Evolutionary conservation across 2,888 invertebrate species (phyloP), one percentile per base, ranked within the genome.

Genomic region (Nowickia ferox): DNA sequence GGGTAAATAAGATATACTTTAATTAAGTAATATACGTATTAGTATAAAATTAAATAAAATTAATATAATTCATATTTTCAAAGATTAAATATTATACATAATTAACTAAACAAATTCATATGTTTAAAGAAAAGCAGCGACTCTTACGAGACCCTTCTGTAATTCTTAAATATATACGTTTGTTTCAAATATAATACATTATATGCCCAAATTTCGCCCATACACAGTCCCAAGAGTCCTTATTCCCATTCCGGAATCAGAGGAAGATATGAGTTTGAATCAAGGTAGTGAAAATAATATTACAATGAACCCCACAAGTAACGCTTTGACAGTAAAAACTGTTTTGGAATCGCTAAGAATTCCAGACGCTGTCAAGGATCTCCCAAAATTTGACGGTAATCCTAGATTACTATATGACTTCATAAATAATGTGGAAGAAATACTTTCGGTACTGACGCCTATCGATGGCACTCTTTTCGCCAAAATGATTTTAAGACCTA

Each of bases 401-500:
- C 30, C 57, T 44, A 19, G 57, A 9, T n/a, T 71, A 10, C 30
- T 71, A n/a, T 30, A 15, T 6, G 57, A 57, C 15, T n/a, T n/a
- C 15, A 42, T 44, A 13, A 69, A 40, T 55, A 69, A 69, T 65
- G 46, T 19, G 11, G 30, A 65, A 46, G 51, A 66, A 66, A 66
- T 66, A 57, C 30, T 57, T 11, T 57, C 57, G 30, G 57, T 57
- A 11, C 30, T 57, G 30, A 57, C 57, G 4, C 57, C 57, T 10
- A 57, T 57, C 5, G 57, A 57, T 30, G 57, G 57, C 30, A 57
- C 13, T 57, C 57, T 30, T 30, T 57, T 57, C 11, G 57, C 57
- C 1, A 57, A 57, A 57, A 57, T 57, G 22, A 11, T 57, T 30
- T 57, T 57, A 30, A 9, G 30, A 30, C 30, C 57, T 53, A 53